Base-by-base conservation (phyloP, 1,140 invertebrate species). In the Vanessa tameamea region DNA sequence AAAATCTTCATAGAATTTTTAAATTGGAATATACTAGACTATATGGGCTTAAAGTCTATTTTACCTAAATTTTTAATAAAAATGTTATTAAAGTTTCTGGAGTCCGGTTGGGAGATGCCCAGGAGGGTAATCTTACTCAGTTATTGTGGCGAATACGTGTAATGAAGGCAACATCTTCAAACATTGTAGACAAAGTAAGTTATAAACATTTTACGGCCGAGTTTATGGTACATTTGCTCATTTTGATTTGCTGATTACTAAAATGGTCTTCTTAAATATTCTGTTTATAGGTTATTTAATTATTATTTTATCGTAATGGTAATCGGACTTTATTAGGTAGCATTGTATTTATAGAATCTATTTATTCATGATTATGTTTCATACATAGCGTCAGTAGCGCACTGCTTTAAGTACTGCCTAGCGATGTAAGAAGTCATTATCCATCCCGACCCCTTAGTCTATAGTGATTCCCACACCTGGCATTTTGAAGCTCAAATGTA, bases 1-100 rank as follows among this genome's bases (percentile, higher is more conserved):
- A 50, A 3, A 50, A 14, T 43, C 37, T 43, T 43, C 9, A 43
- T 43, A 43, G 2, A 53, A 53, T 16, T 53, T 8, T n/a, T n/a
- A n/a, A n/a, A 53, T 53, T n/a, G 3, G 3, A 16, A 50, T 55
- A 55, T 26, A 51, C n/a, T 43, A 15, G 65, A 69, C 71, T 69
- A 57, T 70, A 53, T 70, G 68, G 55, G 50, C 64, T 48, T 65
- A 65, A 63, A 55, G 55, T 26, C 7, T 47, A 61, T 57, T 73
- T 68, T 64, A 48, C 68, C 47, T 59, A 57, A 48, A 69, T 74
- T 76, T 75, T 80, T 76, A 73, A 43, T 43, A 76, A 78, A 76
- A 76, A 80, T 59, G 66, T 68, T 78, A 73, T 78, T 80, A 80
- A 80, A 80, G 64, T 80, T 75, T 74, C 76, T 69, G 59, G 70